Percentiles rank a stretch among this genome's conserved stretches.
phyloP scores from a whole-genome alignment of 2,797 vertebrate species.

The Somateria mollissima region DNA sequence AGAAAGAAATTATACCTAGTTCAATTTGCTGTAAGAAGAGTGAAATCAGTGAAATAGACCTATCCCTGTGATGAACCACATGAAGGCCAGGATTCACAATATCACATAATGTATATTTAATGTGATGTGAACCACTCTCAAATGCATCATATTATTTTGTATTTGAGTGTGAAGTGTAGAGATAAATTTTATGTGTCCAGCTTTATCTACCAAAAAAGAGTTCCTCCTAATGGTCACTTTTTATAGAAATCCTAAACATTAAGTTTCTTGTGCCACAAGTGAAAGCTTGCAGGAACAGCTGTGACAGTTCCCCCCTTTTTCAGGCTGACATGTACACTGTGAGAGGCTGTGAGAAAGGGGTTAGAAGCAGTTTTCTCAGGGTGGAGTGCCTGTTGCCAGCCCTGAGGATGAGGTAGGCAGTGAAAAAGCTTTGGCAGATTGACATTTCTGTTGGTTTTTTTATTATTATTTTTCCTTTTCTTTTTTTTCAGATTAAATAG shows the following conservation, averaged over 20 bases:
- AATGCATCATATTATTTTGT: neutral
- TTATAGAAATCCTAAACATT: neutral
- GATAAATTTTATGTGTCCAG: neutral
- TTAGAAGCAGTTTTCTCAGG: neutral
- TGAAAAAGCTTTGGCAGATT: neutral
- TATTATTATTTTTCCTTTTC: neutral
- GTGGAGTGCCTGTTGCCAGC: neutral
- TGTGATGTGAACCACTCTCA: accelerated
- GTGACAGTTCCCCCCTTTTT: neutral
- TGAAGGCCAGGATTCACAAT: neutral
- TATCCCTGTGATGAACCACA: neutral
- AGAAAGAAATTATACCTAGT: neutral
- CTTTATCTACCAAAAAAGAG: accelerated
- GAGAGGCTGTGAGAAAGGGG: neutral
- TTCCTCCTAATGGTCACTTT: neutral
- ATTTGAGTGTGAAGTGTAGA: neutral
- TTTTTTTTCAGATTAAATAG: neutral
- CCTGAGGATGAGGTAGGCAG: neutral
- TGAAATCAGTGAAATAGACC: neutral
- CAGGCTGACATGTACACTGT: accelerated
- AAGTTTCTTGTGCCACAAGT: neutral
- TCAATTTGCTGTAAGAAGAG: neutral
- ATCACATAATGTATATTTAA: neutral
- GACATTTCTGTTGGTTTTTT: neutral
- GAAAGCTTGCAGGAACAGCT: neutral